These are phyloP conservation scores for Isichthys henryi DNA, from an alignment of 2,113 vertebrate genomes.

Conservation along the genomic window DNA sequence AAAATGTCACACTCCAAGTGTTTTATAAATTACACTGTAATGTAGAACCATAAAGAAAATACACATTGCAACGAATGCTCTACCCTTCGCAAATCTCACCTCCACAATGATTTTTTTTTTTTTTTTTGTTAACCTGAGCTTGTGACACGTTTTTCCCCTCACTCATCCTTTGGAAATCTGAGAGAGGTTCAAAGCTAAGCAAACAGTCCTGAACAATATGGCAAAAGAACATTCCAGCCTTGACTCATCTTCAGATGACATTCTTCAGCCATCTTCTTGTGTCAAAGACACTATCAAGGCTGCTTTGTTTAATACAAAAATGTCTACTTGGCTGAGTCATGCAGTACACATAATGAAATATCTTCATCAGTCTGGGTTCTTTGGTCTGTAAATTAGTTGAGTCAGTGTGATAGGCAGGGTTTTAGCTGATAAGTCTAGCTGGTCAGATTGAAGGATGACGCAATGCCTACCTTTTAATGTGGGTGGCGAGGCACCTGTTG, in stretches of 20 bases:
- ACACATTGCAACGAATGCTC: background rate
- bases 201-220: constrained; percentile 12
- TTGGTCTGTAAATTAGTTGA: background rate
- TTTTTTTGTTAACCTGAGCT: constrained; percentile 33
- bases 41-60: background rate
- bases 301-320: constrained; percentile 50
- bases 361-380: constrained; percentile 31
- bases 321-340: constrained; percentile 18
- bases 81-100: background rate
- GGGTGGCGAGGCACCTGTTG: background rate
- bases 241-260: constrained; percentile 36
- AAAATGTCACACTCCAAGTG: background rate
- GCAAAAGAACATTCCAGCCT: constrained; percentile 17
- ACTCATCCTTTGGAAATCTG: constrained; percentile 28
- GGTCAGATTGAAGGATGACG: background rate
- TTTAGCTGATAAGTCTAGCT: constrained; percentile 21
- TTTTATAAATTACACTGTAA: constrained; percentile 3
- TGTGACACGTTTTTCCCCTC: constrained; percentile 1
- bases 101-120: background rate
- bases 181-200: constrained; percentile 33
- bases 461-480: background rate
- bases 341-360: constrained; percentile 33
- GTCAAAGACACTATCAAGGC: constrained; percentile 52
- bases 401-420: constrained; percentile 24
- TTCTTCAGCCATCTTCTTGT: constrained; percentile 48